phyloP scores from a whole-genome alignment of 1,140 invertebrate genomes.

The Orchesella cincta region DNA sequence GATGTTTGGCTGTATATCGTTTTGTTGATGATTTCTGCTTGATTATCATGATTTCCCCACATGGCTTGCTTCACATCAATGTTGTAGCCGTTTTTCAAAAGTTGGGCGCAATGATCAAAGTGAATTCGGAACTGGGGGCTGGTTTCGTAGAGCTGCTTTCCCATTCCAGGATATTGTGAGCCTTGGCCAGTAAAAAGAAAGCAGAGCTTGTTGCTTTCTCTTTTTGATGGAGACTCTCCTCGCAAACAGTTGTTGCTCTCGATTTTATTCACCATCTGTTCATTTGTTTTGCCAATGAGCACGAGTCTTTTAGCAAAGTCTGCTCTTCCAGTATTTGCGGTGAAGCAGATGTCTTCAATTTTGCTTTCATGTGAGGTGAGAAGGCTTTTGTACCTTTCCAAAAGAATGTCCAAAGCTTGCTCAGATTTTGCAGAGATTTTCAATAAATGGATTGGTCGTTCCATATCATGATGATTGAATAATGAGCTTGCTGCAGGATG shows the following conservation, averaged over 20 bases:
- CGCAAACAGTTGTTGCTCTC: too few species aligned
- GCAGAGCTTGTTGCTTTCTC: neutral
- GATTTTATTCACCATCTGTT: neutral
- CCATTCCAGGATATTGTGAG: conserved; percentile 34
- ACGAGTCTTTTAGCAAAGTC: too few species aligned
- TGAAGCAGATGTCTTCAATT: too few species aligned
- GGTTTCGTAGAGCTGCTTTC: neutral
- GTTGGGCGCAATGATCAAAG: neutral
- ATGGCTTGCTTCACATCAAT: neutral
- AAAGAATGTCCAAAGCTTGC: too few species aligned
- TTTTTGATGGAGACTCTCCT: neutral
- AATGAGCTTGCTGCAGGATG: too few species aligned
- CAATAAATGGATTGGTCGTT: too few species aligned
- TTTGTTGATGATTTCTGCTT: neutral
- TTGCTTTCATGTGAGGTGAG: too few species aligned
- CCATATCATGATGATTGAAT: too few species aligned
- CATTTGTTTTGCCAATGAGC: too few species aligned
- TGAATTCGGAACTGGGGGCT: conserved; percentile 6
- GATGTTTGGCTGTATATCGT: conserved; percentile 37
- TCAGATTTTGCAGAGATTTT: too few species aligned
- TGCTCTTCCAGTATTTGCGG: too few species aligned
- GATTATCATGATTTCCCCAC: neutral
- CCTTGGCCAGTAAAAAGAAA: conserved; percentile 47
- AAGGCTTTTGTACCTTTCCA: too few species aligned
- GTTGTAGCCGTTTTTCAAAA: neutral